Evolutionary conservation across 2,797 vertebrate species (phyloP), one percentile per base, ranked within the genome.

Genomic region (Danio aesculapii): DNA sequence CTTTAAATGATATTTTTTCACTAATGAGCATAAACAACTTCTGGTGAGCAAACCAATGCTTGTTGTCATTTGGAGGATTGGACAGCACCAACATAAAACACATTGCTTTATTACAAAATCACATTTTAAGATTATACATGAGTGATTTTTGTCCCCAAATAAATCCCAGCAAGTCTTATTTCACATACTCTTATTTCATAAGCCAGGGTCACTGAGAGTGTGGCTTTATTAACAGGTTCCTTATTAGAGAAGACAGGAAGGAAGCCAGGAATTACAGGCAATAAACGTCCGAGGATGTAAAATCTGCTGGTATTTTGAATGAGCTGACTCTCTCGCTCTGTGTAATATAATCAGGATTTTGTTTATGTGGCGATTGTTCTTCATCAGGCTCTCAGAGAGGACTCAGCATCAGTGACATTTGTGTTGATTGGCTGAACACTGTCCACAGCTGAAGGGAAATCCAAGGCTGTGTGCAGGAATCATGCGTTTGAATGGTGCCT

Each of bases 391-490:
- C 46, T 77, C 58, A 49, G 10, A 16, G 66, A 77, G 77, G 77
- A 87, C 68, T 58, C 13, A n/a, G 62, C 11, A 9, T 74, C 66
- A 72, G 53, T 86, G 84, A 81, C 82, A 84, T 85, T 88, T 87
- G 68, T 70, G 39, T 47, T 75, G 53, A 77, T 84, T 59, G 46
- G 66, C 66, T 81, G 70, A 72, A 59, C 66, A 72, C 61, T 21
- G 13, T 64, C 44, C 67, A 43, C 81, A 63, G 50, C 50, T 69
- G 58, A 4, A 70, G 47, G 52, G 6, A 61, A 49, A 55, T 43
- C 8, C 21, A 64, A 8, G 1, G 5, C 12, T 43, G 30, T 43
- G 61, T 9, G 61, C 6, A 64, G 16, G 8, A 7, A 12, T 49
- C 7, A 14, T 21, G 47, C 5, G 47, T 49, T 49, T 49, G 47